phyloP scores from a whole-genome alignment of 2,888 invertebrate species.

The Tuberolachnus salignus region DNA sequence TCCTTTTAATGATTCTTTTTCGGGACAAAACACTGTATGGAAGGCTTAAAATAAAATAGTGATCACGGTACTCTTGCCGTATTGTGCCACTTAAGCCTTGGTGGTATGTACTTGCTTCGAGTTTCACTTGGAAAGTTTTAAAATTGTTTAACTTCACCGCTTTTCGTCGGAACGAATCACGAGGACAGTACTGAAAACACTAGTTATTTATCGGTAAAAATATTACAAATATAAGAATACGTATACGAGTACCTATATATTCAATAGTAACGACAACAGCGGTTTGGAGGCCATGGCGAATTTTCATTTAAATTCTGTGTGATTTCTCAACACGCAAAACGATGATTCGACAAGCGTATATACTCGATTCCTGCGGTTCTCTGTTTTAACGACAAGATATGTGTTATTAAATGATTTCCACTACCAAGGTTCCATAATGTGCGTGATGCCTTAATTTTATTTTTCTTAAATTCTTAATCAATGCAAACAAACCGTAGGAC shows the following conservation, averaged over 20 bases:
- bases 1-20: too few relatives aligned
- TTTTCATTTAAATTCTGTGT: slow-evolving; percentile 8
- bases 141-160: too few relatives aligned
- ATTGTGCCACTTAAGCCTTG: too few relatives aligned
- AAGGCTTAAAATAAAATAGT: too few relatives aligned
- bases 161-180: background rate
- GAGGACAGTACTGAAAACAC: background rate
- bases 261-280: background rate
- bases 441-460: background rate
- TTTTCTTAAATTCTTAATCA: background rate
- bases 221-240: slow-evolving; percentile 2
- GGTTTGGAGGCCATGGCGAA: slow-evolving; percentile 12
- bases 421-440: slow-evolving; percentile 2
- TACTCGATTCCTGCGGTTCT: background rate
- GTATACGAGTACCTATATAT: too few relatives aligned
- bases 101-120: too few relatives aligned
- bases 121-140: too few relatives aligned
- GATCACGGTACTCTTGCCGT: too few relatives aligned
- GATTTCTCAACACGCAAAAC: slow-evolving; percentile 13
- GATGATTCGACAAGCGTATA: slow-evolving; percentile 7
- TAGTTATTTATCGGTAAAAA: background rate
- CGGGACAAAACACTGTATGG: too few relatives aligned
- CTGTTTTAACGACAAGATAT: slow-evolving; percentile 16
- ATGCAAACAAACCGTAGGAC: background rate
- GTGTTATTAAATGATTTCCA: background rate